Conservation (phyloP, 2,113 vertebrate species). For the Bos indicus region DNA sequence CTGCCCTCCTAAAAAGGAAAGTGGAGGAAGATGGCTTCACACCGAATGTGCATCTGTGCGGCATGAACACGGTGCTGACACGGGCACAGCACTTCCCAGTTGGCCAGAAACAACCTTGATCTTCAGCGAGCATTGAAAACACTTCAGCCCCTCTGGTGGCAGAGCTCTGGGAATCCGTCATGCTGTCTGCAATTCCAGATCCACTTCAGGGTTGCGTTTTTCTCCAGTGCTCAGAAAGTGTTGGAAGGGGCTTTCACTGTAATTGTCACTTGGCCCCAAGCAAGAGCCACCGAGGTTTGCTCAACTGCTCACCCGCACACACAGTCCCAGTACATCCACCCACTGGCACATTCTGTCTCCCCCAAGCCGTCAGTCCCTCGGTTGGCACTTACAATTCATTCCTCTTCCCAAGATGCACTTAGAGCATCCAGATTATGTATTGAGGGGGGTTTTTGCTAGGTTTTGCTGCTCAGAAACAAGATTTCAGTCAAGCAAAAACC, state of each 20-base stretch:
- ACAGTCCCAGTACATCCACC: conserved; percentile 81
- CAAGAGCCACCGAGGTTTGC: conserved; percentile 78
- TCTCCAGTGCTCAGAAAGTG: background rate
- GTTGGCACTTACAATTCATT: conserved; percentile 78
- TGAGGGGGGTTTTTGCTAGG: background rate
- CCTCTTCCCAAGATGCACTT: conserved; percentile 79
- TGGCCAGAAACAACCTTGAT: background rate
- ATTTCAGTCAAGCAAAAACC: background rate
- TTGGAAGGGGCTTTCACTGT: conserved; percentile 18
- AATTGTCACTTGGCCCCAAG: conserved; percentile 69
- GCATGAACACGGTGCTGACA: too few species aligned
- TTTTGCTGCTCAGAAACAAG: background rate
- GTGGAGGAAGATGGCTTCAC: background rate
- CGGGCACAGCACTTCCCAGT: background rate
- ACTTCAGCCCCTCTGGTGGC: background rate
- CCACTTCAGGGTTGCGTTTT: background rate
- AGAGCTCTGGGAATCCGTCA: background rate
- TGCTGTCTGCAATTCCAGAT: background rate
- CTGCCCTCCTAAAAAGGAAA: background rate
- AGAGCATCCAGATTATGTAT: conserved; percentile 41
- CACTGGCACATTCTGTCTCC: conserved; percentile 83
- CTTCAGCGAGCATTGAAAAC: background rate
- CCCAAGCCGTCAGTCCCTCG: conserved; percentile 79
- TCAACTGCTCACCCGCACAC: conserved; percentile 80
- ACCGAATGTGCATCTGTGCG: rapidly evolving